Conservation (phyloP, 2,113 vertebrate species). For the Rhea americana region DNA sequence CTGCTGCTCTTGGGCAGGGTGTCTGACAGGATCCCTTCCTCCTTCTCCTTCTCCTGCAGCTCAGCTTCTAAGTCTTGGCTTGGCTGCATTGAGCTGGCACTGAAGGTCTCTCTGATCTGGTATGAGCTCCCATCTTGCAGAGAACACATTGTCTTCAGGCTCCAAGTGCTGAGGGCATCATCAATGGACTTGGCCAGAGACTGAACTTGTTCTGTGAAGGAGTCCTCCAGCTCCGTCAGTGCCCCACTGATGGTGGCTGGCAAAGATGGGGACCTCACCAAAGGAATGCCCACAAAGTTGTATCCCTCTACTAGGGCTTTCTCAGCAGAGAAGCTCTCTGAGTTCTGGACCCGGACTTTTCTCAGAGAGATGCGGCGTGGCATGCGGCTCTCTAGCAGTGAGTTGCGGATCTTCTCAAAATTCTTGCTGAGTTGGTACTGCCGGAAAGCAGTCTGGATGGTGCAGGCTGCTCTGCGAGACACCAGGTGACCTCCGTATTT, state of each 20-base stretch:
- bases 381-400: slow-evolving; percentile 92
- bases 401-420: slow-evolving; percentile 99
- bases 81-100: slow-evolving; percentile 68
- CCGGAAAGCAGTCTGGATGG: slow-evolving; percentile 97
- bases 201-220: slow-evolving; percentile 95
- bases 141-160: slow-evolving; percentile 93
- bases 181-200: slow-evolving; percentile 97
- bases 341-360: slow-evolving; percentile 88
- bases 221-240: slow-evolving; percentile 95
- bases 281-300: slow-evolving; percentile 87
- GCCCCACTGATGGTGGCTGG: slow-evolving; percentile 86
- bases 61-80: slow-evolving; percentile 76
- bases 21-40: slow-evolving; percentile 68
- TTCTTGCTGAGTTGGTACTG: slow-evolving; percentile 99
- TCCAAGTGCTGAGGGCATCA: slow-evolving; percentile 96
- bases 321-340: slow-evolving; percentile 89
- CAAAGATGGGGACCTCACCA: slow-evolving; percentile 89
- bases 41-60: slow-evolving; percentile 79
- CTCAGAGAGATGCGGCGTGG: slow-evolving; percentile 94
- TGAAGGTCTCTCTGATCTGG: slow-evolving; percentile 91
- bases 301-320: slow-evolving; percentile 92
- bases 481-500: slow-evolving; percentile 96
- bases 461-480: slow-evolving; percentile 92
- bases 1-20: slow-evolving; percentile 88
- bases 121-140: slow-evolving; percentile 86